Conservation (phyloP, 2,797 vertebrate genomes). For the Acipenser oxyrinchus region DNA sequence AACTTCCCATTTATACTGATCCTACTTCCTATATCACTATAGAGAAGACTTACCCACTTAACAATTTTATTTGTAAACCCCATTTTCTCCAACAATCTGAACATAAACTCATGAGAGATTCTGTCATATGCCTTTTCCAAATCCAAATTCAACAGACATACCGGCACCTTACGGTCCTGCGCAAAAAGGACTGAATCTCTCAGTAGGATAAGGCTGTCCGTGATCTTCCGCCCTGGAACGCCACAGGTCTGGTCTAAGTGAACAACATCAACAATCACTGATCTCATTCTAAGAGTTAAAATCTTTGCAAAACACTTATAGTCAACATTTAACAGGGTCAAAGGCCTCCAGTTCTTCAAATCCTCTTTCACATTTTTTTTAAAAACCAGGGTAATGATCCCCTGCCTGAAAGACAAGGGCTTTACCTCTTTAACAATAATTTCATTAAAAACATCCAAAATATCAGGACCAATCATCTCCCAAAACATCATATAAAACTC, state of each 20-base stretch:
- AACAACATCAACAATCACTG: slow-evolving; percentile 15
- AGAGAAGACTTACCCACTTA: slow-evolving; percentile 24
- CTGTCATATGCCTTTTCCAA: slow-evolving; percentile 33
- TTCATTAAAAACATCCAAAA: background rate
- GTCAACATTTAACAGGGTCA: slow-evolving; percentile 20
- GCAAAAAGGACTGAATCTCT: slow-evolving; percentile 29
- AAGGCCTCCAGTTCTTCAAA: slow-evolving; percentile 17
- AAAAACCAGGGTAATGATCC: no score
- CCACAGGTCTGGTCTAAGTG: slow-evolving; percentile 32
- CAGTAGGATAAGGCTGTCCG: slow-evolving; percentile 27
- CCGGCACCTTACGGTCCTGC: slow-evolving; percentile 28
- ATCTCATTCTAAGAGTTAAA: background rate
- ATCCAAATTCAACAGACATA: slow-evolving; percentile 31
- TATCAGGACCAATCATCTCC: no score
- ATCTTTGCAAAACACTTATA: background rate
- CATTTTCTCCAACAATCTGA: slow-evolving; percentile 23
- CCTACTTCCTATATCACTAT: slow-evolving; percentile 10
- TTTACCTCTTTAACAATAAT: no score
- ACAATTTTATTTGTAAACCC: slow-evolving; percentile 16
- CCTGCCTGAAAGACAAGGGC: no score
- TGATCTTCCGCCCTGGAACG: slow-evolving; percentile 25
- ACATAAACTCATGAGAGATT: slow-evolving; percentile 23
- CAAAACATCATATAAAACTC: no score
- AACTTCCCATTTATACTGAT: slow-evolving; percentile 20
- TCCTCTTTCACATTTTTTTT: slow-evolving; percentile 11